Conservation (phyloP, 2,797 vertebrate species). For the Anguilla marmorata region DNA sequence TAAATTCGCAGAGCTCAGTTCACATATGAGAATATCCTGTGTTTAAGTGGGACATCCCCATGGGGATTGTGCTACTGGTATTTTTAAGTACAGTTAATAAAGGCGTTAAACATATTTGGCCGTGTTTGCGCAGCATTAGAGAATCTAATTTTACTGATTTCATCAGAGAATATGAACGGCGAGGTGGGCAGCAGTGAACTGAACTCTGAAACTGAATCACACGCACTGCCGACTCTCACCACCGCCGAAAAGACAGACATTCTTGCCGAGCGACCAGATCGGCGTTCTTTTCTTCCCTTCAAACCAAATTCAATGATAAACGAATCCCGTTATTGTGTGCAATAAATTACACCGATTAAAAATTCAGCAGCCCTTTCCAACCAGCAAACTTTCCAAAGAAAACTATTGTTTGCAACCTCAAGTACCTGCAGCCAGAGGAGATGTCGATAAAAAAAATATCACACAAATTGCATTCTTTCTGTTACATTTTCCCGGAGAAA, state of each 20-base stretch:
- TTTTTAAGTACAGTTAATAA: not conserved
- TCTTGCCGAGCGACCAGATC: not conserved
- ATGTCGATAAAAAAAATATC: not conserved
- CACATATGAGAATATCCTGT: not conserved
- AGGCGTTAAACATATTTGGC: not conserved
- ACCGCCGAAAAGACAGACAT: not conserved
- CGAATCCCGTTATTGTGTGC: not conserved
- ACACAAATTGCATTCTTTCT: slow-evolving; percentile 10
- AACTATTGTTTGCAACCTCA: not conserved
- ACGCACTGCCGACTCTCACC: not conserved
- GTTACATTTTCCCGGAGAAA: not conserved
- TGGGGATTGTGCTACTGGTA: too few relatives aligned
- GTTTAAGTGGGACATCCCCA: not conserved
- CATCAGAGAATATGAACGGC: not conserved
- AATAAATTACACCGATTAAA: slow-evolving; percentile 15
- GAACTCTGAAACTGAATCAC: not conserved
- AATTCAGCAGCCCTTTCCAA: not conserved
- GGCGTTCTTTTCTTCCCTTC: not conserved
- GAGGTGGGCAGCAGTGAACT: not conserved
- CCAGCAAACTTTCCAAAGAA: not conserved
- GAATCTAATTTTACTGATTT: not conserved
- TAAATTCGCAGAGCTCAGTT: not conserved
- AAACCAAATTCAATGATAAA: not conserved
- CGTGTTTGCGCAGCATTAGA: not conserved
- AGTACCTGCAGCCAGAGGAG: not conserved